Evolutionary conservation across 2,888 invertebrate species (phyloP), one percentile per base, ranked within the genome.

Genomic region (Drosophila peninsularis): DNA sequence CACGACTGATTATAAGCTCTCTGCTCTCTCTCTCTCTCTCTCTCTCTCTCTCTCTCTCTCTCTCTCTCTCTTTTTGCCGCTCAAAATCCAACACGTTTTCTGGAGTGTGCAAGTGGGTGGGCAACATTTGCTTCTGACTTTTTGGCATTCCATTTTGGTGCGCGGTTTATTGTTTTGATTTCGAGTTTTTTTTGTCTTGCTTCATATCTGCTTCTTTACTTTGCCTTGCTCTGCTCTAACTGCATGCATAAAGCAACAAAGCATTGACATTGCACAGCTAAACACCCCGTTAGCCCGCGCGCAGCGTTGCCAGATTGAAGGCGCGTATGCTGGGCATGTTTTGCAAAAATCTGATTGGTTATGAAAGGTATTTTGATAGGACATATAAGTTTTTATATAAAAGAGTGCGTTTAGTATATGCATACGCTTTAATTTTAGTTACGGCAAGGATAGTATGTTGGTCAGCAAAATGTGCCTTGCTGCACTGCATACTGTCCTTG

Each of bases 91-190:
- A 56, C 44, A 36, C 37, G 75, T 41, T 60, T 47, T 50, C 44
- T 32, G 32, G 24, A 42, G 39, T 39, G 42, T 53, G 60, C 34
- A 60, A 54, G 78, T 72, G 75, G 67, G 72, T 62, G 74, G 70
- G 65, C 58, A 66, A 44, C 55, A 66, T 63, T 63, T 44, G 19
- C 54, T 52, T 21, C 24, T 62, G 49, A 13, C 10, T 17, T 50
- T 66, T 58, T 61, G 57, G 37, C 70, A 47, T 69, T 71, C 62
- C 67, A 63, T 61, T 64, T 71, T 61, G 60, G 47, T 63, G 52
- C 42, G 62, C 65, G 54, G 53, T 71, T 71, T 71, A 67, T 82
- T 85, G 82, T 85, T 85, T 82, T 82, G 80, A 70, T 81, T 81
- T 49, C 58, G 63, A 49, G 34, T 68, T 49, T 55, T 32, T 55